Conservation (phyloP, 2,797 vertebrate species). For the Chiropotes sagulatus region DNA sequence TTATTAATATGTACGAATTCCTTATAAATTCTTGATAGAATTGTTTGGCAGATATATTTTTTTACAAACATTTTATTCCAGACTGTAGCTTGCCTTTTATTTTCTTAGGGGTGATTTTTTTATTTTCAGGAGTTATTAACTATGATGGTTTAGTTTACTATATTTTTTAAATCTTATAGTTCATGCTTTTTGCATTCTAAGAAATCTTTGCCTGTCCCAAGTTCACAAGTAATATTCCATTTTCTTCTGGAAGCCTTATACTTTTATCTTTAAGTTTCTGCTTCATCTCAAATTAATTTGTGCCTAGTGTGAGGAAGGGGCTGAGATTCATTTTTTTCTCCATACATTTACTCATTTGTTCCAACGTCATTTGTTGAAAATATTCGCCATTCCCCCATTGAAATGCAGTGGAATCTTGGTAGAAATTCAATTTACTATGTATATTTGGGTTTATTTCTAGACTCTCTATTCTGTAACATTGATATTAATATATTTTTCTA, state of each 20-base stretch:
- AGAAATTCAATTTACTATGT: background rate
- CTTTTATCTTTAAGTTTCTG: background rate
- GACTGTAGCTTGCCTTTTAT: background rate
- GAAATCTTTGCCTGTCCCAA: background rate
- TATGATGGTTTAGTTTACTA: background rate
- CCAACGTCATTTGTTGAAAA: background rate
- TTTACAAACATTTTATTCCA: background rate
- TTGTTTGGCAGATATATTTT: background rate
- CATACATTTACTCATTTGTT: background rate
- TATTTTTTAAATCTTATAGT: background rate
- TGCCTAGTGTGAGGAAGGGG: background rate
- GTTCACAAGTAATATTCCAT: background rate
- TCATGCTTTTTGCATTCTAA: background rate
- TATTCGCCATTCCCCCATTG: background rate
- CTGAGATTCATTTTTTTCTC: background rate
- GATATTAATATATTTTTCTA: background rate
- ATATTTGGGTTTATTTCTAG: background rate
- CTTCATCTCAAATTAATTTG: background rate
- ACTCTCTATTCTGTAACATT: background rate
- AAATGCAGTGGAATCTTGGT: background rate
- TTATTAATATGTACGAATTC: background rate
- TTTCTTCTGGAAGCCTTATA: constrained; percentile 1
- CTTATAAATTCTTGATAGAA: background rate
- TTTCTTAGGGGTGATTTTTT: background rate
- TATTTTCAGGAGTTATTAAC: background rate